Evolutionary conservation across 2,113 vertebrate genomes (phyloP), one percentile per base, ranked within the genome.

Genomic region (Steatornis caripensis): DNA sequence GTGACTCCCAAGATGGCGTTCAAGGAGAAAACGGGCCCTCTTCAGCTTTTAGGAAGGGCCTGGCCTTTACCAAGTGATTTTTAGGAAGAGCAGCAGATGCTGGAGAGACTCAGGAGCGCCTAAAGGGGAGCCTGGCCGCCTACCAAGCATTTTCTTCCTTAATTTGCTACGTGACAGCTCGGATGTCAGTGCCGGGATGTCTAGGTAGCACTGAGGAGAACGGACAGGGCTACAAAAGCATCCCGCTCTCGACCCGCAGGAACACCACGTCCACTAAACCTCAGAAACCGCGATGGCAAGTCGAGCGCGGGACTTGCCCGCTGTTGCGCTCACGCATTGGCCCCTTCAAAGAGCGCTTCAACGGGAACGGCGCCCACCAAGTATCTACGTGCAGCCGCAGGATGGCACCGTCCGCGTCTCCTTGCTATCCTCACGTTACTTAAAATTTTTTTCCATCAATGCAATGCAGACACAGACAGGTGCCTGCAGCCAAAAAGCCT

Each of bases 321-420:
- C 18, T n/a, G 34, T 9, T 55, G 21, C 15, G 3, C 27, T 21
- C 43, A 3, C 4, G 19, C 36, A 43, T 2, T 14, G 4, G 23
- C 29, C 14, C 27, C 55, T 41, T 32, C 55, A 3, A 30, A 15
- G 32, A 19, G 32, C 4, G 2, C n/a, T 15, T n/a, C n/a, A n/a
- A n/a, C n/a, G n/a, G n/a, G n/a, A n/a, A n/a, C n/a, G n/a, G n/a
- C n/a, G n/a, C n/a, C n/a, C n/a, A n/a, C n/a, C n/a, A n/a, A n/a
- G n/a, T n/a, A n/a, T n/a, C n/a, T 10, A 19, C 4, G 0, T 2
- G 36, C 45, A 34, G 69, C 37, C 2, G 3, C 26, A 7, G 65
- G 57, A 37, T 13, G 22, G 55, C 80, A n/a, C 11, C 8, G 37
- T 10, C 51, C 14, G 29, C 37, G 1, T 27, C 20, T 13, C 83